Conservation (phyloP, 2,113 vertebrate species). For the Hiodon tergisus region DNA sequence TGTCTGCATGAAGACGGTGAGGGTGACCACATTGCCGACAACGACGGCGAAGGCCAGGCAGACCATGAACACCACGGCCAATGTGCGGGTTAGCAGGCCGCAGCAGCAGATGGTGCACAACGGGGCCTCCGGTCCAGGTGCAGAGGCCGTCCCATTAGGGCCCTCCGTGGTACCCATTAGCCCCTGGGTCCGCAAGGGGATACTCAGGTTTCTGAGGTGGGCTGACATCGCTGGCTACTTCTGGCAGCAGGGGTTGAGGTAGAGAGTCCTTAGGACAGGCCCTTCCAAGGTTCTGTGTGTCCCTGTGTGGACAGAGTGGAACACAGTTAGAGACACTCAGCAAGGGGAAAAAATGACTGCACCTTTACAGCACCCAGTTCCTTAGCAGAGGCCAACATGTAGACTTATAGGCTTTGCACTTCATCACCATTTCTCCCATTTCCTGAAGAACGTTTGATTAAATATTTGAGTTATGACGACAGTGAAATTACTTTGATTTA, state of each 20-base stretch:
- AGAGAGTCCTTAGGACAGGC: constrained; percentile 29
- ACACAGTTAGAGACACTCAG: not conserved
- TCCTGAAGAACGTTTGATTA: too few species aligned
- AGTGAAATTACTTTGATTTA: too few species aligned
- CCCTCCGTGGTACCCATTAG: constrained; percentile 35
- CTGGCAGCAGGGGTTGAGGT: constrained; percentile 21
- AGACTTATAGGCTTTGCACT: too few species aligned
- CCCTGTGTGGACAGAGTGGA: not conserved
- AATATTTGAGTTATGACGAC: too few species aligned
- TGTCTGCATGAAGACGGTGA: constrained; percentile 67
- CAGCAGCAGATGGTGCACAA: constrained; percentile 63
- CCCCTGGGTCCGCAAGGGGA: constrained; percentile 31
- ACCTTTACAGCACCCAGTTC: too few species aligned
- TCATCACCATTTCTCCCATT: too few species aligned
- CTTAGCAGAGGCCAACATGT: too few species aligned
- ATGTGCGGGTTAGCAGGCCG: constrained; percentile 52
- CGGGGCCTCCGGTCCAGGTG: constrained; percentile 37
- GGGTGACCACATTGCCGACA: constrained; percentile 67
- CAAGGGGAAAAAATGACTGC: not conserved
- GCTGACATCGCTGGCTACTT: constrained; percentile 32
- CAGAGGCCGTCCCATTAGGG: constrained; percentile 46
- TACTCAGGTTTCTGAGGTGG: constrained; percentile 42
- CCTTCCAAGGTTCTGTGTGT: constrained; percentile 13
- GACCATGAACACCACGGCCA: constrained; percentile 68
- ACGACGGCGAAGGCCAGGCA: constrained; percentile 65